Evolutionary conservation across 2,797 vertebrate genomes (phyloP).

Genomic region (Bovichtus diacanthus): DNA sequence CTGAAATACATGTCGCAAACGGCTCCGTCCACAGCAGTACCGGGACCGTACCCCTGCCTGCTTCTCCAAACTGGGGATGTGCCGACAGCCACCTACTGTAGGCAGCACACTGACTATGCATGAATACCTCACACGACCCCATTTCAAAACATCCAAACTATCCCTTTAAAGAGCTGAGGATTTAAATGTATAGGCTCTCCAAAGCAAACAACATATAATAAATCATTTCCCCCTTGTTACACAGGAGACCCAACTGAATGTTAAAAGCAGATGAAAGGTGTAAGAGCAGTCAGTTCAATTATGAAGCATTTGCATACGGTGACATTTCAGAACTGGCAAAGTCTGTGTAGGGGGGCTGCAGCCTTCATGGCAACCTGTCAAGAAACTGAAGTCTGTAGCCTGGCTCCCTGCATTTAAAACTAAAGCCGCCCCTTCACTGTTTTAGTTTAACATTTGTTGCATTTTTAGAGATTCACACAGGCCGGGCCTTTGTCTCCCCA

Average conservation of each 20-base stretch:
- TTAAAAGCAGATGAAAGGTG: conserved; percentile 22
- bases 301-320: conserved; percentile 51
- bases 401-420: conserved; percentile 4
- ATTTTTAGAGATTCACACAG: conserved; percentile 25
- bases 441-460: not conserved
- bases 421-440: not conserved
- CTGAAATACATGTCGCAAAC: no score
- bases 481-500: conserved; percentile 10
- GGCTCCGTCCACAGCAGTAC: no score
- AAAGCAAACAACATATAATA: not conserved
- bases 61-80: no score
- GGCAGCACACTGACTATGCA: no score
- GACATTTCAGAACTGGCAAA: conserved; percentile 44
- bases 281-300: conserved; percentile 39
- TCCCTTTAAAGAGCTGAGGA: conserved; percentile 10
- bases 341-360: conserved; percentile 4
- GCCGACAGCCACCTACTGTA: no score
- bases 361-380: conserved; percentile 13
- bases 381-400: conserved; percentile 2
- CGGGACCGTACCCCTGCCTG: no score
- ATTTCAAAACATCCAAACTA: no score
- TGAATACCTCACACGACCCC: no score
- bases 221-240: not conserved
- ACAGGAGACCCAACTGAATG: not conserved
- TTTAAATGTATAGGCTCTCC: conserved; percentile 13